A percentile compares a stretch with the other conserved stretches of the same genome.
Evolutionary conservation across 2,797 vertebrate species (phyloP).

Genomic region (Parauchenoglanis ngamensis): DNA sequence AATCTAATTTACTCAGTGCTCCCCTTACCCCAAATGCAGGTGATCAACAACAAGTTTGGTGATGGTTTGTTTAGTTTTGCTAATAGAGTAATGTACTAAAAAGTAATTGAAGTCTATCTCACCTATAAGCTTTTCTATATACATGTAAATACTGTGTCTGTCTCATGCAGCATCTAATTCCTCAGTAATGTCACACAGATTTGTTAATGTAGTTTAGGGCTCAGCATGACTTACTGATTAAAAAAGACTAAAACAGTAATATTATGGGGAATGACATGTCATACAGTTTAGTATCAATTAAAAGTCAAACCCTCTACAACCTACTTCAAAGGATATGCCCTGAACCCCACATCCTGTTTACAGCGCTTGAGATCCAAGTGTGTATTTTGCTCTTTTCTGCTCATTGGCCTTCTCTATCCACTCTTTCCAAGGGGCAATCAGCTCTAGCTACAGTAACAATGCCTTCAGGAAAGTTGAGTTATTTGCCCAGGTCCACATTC

Average conservation of each 20-base stretch:
- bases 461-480: neutral
- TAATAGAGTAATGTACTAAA: neutral
- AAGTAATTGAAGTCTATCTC: neutral
- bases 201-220: neutral
- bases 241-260: neutral
- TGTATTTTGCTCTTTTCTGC: neutral
- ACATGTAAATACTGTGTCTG: neutral
- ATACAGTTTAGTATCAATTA: neutral
- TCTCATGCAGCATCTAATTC: neutral
- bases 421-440: neutral
- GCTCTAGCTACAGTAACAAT: neutral
- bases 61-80: neutral
- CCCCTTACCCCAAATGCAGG: neutral
- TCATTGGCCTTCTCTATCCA: neutral
- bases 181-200: neutral
- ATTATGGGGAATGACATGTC: neutral
- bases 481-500: neutral
- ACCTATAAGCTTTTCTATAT: neutral
- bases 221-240: neutral
- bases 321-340: neutral
- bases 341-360: neutral
- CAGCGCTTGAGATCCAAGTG: neutral
- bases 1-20: neutral
- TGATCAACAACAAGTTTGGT: neutral
- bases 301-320: neutral